A percentile compares a stretch with the other conserved stretches of the same genome.
Conservation (phyloP, 1,140 invertebrate genomes). For the Sycophila sp. region DNA sequence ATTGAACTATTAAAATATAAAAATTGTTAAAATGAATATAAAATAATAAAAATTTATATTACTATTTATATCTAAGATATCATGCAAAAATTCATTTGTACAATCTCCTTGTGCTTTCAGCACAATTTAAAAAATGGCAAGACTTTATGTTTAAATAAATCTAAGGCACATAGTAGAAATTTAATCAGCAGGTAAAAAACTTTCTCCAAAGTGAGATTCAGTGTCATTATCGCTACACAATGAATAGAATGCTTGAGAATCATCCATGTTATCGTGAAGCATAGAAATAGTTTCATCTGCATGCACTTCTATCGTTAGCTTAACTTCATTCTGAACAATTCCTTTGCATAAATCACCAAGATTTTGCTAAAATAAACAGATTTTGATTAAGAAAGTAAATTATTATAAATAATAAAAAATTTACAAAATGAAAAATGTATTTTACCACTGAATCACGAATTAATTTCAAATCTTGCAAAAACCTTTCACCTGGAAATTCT, state of each 20-base stretch:
- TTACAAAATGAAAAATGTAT: neutral
- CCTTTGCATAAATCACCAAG: constrained; percentile 57
- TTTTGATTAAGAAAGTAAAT: too few species aligned
- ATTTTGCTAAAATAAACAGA: constrained; percentile 54
- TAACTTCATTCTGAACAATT: constrained; percentile 57
- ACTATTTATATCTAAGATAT: constrained; percentile 6
- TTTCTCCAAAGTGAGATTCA: constrained; percentile 51
- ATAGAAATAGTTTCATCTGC: constrained; percentile 59
- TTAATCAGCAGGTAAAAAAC: constrained; percentile 53
- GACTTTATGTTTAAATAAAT: constrained; percentile 5
- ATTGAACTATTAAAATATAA: constrained; percentile 17
- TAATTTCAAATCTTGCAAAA: constrained; percentile 50
- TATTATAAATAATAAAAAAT: neutral
- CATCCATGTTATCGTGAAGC: constrained; percentile 57
- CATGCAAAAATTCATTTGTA: constrained; percentile 33
- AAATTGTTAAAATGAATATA: constrained; percentile 29
- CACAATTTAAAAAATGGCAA: constrained; percentile 17
- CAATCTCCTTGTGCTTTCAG: constrained; percentile 24
- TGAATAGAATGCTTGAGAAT: constrained; percentile 60
- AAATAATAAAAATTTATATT: constrained; percentile 33
- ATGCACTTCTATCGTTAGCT: constrained; percentile 57
- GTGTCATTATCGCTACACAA: constrained; percentile 56
- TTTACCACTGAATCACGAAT: constrained; percentile 59
- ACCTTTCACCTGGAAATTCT: constrained; percentile 54
- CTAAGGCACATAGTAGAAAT: constrained; percentile 25